Conservation (phyloP, 2,888 invertebrate species). For the Rotaria magnacalcarata region DNA sequence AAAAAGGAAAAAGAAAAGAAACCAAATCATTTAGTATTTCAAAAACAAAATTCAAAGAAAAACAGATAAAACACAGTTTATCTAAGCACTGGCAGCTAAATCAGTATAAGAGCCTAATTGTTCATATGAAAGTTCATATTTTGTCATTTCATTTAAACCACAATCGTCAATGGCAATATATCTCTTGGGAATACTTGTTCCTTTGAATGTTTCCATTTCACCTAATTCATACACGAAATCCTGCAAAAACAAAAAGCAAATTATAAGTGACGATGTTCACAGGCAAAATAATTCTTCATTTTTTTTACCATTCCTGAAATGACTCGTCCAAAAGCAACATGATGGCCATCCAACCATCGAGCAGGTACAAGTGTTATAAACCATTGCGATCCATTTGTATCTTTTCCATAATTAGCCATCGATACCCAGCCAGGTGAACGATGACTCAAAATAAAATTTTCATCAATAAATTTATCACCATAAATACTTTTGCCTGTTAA, state of each 20-base stretch:
- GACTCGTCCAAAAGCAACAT: constrained; percentile 59
- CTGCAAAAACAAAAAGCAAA: not conserved
- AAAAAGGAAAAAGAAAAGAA: no score
- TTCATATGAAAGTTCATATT: constrained; percentile 53
- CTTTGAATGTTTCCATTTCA: constrained; percentile 51
- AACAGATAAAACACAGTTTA: no score
- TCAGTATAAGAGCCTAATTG: constrained; percentile 50
- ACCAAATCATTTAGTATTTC: no score
- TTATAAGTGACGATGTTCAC: not conserved
- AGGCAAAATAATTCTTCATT: not conserved
- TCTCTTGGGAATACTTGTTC: constrained; percentile 52
- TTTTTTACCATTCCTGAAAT: constrained; percentile 52
- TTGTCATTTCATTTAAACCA: constrained; percentile 51
- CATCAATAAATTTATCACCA: constrained; percentile 57
- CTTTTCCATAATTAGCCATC: constrained; percentile 59
- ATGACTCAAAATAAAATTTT: constrained; percentile 57
- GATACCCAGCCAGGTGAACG: constrained; percentile 56
- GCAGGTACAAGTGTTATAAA: constrained; percentile 56
- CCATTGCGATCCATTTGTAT: constrained; percentile 55
- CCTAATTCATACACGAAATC: constrained; percentile 50
- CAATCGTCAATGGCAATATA: constrained; percentile 53
- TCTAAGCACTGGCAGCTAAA: not conserved
- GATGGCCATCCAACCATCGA: constrained; percentile 57
- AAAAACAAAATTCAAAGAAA: no score
- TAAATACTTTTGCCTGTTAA: constrained; percentile 56